Conservation (phyloP, 2,113 vertebrate genomes). For the Lamprotornis superbus region DNA sequence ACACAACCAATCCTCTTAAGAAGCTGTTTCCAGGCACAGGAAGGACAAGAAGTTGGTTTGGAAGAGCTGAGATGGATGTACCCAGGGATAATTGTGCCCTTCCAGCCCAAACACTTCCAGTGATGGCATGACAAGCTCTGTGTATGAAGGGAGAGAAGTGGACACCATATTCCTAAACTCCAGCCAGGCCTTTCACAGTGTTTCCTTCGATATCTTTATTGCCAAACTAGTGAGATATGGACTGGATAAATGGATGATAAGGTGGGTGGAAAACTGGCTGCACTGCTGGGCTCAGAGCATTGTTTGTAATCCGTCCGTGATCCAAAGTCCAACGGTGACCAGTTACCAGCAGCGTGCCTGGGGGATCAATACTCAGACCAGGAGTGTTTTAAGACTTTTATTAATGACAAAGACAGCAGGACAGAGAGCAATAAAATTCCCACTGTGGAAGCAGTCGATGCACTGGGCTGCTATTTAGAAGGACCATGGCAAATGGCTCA, state of each 20-base stretch:
- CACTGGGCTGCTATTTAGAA: background rate
- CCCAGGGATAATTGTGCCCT: background rate
- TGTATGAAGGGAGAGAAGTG: background rate
- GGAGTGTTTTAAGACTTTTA: background rate
- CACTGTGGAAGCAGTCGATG: accelerated
- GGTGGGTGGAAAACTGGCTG: background rate
- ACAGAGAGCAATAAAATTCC: background rate
- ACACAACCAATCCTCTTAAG: background rate
- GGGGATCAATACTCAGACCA: background rate
- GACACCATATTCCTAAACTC: background rate
- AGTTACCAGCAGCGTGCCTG: background rate
- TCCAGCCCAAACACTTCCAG: background rate
- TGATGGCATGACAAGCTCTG: background rate
- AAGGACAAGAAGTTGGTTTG: background rate
- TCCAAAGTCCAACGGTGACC: background rate
- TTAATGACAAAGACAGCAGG: background rate
- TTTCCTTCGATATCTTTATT: background rate
- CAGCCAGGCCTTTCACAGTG: background rate
- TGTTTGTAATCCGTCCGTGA: background rate
- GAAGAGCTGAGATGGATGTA: background rate
- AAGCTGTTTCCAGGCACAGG: background rate
- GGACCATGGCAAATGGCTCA: background rate
- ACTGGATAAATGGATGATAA: background rate
- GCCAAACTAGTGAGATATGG: background rate
- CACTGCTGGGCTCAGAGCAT: background rate